Evolutionary conservation across 37 sponge, comb jelly and placozoan genomes (phyloP).

Genomic region (Bolinopsis microptera): DNA sequence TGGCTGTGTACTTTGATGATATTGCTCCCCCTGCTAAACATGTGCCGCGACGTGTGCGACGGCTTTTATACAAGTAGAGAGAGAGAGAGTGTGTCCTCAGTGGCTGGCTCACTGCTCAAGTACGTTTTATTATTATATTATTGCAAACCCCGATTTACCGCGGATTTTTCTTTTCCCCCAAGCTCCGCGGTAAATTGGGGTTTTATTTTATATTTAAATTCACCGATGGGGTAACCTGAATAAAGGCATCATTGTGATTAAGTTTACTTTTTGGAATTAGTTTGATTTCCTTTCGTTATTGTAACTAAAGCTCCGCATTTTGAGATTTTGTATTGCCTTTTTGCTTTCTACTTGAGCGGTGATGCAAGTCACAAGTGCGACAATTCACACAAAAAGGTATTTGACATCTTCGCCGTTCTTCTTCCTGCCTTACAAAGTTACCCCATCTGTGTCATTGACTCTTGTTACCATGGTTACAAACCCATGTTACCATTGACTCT

Average conservation of each 20-base stretch:
- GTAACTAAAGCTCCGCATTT: too few relatives aligned
- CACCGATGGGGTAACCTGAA: too few relatives aligned
- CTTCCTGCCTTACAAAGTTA: too few relatives aligned
- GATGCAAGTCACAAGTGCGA: background rate
- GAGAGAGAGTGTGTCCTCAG: background rate
- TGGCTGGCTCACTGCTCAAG: conserved; percentile 32
- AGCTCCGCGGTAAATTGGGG: background rate
- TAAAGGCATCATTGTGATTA: too few relatives aligned
- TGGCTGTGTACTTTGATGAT: conserved; percentile 27
- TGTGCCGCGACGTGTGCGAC: background rate
- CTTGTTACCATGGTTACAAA: background rate
- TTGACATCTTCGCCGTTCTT: too few relatives aligned
- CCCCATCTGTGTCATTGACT: background rate
- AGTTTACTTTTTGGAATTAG: too few relatives aligned
- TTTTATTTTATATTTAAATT: too few relatives aligned
- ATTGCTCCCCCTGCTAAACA: background rate
- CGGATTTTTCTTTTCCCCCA: background rate
- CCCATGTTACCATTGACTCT: background rate
- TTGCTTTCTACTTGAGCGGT: background rate
- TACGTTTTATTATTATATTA: background rate
- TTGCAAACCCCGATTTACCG: background rate
- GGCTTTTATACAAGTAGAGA: background rate
- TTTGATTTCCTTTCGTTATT: too few relatives aligned
- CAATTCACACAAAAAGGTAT: too few relatives aligned
- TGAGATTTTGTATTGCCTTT: too few relatives aligned